These are phyloP conservation scores for Acanthurus lineatus DNA, from an alignment of 2,797 vertebrate species.

Conservation along the genomic window DNA sequence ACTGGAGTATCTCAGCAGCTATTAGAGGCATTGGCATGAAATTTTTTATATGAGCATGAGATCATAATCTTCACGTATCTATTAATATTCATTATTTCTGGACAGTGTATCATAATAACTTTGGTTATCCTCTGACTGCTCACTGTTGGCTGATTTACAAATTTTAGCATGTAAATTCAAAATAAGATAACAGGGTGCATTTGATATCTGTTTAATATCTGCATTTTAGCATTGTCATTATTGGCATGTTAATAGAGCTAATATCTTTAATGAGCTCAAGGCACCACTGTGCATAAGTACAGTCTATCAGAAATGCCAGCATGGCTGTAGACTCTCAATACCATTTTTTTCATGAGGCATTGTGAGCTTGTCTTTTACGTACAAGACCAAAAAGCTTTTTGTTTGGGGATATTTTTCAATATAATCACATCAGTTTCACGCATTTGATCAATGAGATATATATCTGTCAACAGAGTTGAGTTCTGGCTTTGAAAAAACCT, in stretches of 20 bases:
- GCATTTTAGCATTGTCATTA: not conserved
- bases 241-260: not conserved
- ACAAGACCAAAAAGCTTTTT: not conserved
- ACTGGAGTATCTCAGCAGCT: not conserved
- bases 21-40: too few relatives aligned
- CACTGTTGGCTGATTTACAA: too few relatives aligned
- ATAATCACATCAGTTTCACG: slow-evolving; percentile 21
- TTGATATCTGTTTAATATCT: not conserved
- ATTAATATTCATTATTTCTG: too few relatives aligned
- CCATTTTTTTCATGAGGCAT: not conserved
- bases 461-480: slow-evolving; percentile 3
- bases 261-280: not conserved
- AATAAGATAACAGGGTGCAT: not conserved
- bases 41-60: too few relatives aligned
- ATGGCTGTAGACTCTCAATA: not conserved
- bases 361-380: not conserved
- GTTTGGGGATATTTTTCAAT: slow-evolving; percentile 6
- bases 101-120: too few relatives aligned
- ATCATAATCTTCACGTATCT: too few relatives aligned
- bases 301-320: not conserved
- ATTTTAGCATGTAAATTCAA: not conserved
- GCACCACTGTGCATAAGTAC: not conserved
- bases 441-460: slow-evolving; percentile 5
- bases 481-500: slow-evolving; percentile 27
- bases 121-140: too few relatives aligned